Percentiles rank a stretch among this genome's conserved stretches.
phyloP scores from a whole-genome alignment of 2,888 invertebrate genomes.

The Harpalus rufipes region DNA sequence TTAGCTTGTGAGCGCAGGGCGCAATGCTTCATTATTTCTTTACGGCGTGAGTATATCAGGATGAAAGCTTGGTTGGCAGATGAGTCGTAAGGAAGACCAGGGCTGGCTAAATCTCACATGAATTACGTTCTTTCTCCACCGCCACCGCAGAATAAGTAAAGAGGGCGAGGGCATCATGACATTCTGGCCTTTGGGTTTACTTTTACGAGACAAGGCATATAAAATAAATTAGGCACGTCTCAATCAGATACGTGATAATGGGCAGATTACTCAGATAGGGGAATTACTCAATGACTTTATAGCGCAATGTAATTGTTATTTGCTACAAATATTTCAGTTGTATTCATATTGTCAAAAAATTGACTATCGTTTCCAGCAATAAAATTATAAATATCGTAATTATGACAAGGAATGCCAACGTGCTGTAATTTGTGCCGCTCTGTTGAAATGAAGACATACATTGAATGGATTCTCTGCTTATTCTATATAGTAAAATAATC shows the following conservation, averaged over 20 bases:
- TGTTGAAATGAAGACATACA: too few species aligned
- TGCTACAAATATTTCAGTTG: neutral
- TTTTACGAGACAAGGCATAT: slow-evolving; percentile 58
- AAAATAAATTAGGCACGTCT: slow-evolving; percentile 53
- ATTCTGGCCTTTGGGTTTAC: slow-evolving; percentile 48
- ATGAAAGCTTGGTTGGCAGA: slow-evolving; percentile 51
- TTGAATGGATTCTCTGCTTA: too few species aligned
- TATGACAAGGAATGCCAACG: too few species aligned
- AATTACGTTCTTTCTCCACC: slow-evolving; percentile 58
- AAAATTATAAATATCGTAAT: too few species aligned
- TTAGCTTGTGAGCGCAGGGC: neutral
- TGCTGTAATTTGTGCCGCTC: too few species aligned
- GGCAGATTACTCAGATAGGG: neutral
- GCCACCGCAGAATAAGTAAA: slow-evolving; percentile 56
- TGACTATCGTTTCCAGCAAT: too few species aligned
- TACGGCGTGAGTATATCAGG: slow-evolving; percentile 58
- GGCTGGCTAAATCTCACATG: slow-evolving; percentile 59
- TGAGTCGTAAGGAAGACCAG: slow-evolving; percentile 57
- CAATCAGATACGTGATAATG: slow-evolving; percentile 57
- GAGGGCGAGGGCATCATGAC: slow-evolving; percentile 2
- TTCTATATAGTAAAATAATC: too few species aligned
- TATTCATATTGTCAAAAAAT: too few species aligned
- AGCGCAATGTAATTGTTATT: neutral
- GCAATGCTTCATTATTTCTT: slow-evolving; percentile 62
- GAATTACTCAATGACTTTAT: neutral